A percentile compares a stretch with the other conserved stretches of the same genome.
Conservation (phyloP, 2,888 invertebrate species). For the Rhaphigaster nebulosa region DNA sequence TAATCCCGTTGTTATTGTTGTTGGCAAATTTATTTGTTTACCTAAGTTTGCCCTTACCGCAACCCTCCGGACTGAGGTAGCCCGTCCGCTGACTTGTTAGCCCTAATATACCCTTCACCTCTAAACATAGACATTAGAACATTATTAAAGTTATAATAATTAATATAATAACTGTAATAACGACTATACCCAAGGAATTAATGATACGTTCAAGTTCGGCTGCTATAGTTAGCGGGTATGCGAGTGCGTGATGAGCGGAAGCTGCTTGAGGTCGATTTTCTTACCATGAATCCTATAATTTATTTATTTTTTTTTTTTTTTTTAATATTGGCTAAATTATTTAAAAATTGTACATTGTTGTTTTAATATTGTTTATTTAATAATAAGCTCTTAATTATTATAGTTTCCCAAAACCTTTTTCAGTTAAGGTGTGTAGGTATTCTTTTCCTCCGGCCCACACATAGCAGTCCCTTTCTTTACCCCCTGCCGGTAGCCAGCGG, state of each 20-base stretch:
- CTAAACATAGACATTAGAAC: constrained; percentile 1
- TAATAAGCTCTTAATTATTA: not conserved
- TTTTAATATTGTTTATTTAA: no score
- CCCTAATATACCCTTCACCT: not conserved
- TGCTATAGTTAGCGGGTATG: not conserved
- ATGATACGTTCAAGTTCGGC: not conserved
- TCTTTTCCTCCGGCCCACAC: not conserved
- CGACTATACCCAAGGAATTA: not conserved
- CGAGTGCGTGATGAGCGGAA: not conserved
- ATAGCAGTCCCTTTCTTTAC: not conserved
- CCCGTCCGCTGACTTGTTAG: not conserved
- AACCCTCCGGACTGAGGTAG: not conserved
- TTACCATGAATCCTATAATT: not conserved
- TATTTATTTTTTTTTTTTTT: no score
- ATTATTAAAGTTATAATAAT: constrained; percentile 2
- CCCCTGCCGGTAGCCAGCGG: not conserved
- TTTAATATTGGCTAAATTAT: no score
- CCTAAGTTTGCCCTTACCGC: not conserved
- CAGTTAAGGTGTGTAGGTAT: not conserved
- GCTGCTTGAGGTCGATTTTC: not conserved
- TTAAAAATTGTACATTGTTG: no score
- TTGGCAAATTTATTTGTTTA: constrained; percentile 6
- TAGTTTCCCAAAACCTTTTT: not conserved
- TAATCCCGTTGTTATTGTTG: not conserved
- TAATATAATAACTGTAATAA: constrained; percentile 17